Conservation (phyloP, 1,140 invertebrate genomes). For the Acromyrmex heyeri region DNA sequence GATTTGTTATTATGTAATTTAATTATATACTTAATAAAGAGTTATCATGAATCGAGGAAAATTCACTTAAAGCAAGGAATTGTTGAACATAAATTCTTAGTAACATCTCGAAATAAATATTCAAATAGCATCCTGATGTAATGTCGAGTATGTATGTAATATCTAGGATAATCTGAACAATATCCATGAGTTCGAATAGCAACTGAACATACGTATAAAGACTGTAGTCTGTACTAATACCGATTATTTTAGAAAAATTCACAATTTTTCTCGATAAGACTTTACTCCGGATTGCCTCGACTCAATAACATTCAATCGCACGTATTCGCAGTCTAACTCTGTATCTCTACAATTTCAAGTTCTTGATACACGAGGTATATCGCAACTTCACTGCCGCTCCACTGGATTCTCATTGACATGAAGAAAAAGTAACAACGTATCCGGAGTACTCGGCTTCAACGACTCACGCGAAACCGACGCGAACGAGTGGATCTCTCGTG, state of each 20-base stretch:
- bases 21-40: not conserved
- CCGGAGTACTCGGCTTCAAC: conserved; percentile 6
- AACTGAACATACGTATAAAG: not conserved
- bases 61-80: not conserved
- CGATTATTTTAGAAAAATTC: not conserved
- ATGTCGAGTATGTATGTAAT: not conserved
- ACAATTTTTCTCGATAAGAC: not conserved
- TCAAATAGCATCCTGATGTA: conserved; percentile 1
- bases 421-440: not conserved
- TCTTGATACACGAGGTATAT: not conserved
- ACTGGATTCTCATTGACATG: conserved; percentile 31
- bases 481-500: conserved; percentile 1
- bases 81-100: not conserved
- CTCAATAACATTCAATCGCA: not conserved
- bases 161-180: not conserved
- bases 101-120: not conserved
- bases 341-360: not conserved
- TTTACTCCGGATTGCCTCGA: not conserved
- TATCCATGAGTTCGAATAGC: not conserved
- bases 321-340: not conserved
- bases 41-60: not conserved
- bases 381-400: not conserved
- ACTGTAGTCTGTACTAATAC: not conserved
- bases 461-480: conserved; percentile 26
- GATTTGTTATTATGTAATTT: not conserved